Evolutionary conservation across 2,888 invertebrate species (phyloP), one percentile per base, ranked within the genome.

Genomic region (Sialis lutaria): DNA sequence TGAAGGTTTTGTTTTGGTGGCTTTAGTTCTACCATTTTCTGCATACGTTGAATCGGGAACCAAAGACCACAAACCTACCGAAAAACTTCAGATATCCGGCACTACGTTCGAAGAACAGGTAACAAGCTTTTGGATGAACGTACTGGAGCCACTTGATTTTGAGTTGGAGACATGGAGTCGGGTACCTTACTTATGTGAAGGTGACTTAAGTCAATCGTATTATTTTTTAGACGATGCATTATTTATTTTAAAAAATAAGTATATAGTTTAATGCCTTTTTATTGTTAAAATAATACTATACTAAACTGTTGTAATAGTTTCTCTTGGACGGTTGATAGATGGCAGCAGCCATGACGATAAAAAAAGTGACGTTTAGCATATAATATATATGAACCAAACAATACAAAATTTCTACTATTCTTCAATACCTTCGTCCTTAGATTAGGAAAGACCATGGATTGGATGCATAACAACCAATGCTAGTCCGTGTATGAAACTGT

Each of bases 181-280:
- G 56, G 78, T 93, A 40, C 97, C 97, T 0, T 97, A 97, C 63
- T 72, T 98, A 37, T 97, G 96, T 66, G 96, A 98, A 67, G 97
- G 97, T 1, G 96, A 97, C 65, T 72, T 95, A 53, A 75, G 82
- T 42, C 89, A 88, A 64, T 82, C 88, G 0, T 89, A 84, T 67
- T 95, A 93, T 67, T 89, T 89, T 79, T 73, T 95, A 44, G 82
- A 87, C 56, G 95, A 95, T 67, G 83, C 83, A 30, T 72, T 95
- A n/a, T 90, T 92, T 61, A 76, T 92, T 40, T 71, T 87, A 56
- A 77, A 73, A 55, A 68, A 68, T 52, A 63, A 62, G 10, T 22
- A 22, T 22, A 4, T 22, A 22, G 22, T 22, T 22, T 22, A 22
- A 22, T 22, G 4, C 4, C 22, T 22, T 2, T 22, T 22, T 22